A percentile compares a stretch with the other conserved stretches of the same genome.
These are phyloP conservation scores for Condylostylus longicornis DNA, from an alignment of 1,140 invertebrate species.

Conservation along the genomic window DNA sequence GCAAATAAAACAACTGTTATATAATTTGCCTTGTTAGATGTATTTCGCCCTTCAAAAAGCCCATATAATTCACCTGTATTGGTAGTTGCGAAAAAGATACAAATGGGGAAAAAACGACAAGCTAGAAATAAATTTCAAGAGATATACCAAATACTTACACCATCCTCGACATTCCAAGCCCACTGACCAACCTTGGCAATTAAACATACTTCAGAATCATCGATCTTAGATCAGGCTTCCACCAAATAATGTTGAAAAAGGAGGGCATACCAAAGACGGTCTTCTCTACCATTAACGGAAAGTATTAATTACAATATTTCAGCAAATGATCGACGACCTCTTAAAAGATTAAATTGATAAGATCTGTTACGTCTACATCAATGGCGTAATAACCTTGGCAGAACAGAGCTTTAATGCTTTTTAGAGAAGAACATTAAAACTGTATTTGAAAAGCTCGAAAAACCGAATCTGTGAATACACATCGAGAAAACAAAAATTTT, in stretches of 20 bases:
- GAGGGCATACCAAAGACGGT: constrained; percentile 26
- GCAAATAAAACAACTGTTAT: no score
- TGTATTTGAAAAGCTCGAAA: background rate
- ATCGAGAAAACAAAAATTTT: constrained; percentile 4
- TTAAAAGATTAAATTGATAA: constrained; percentile 16
- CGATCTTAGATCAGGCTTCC: constrained; percentile 34
- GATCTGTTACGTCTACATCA: constrained; percentile 23
- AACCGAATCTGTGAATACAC: constrained; percentile 2
- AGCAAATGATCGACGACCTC: constrained; percentile 30
- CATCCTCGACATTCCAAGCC: constrained; percentile 33
- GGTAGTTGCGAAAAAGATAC: background rate
- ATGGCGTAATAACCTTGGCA: constrained; percentile 11
- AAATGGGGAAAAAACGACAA: constrained; percentile 16
- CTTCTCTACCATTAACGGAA: constrained; percentile 26
- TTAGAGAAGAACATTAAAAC: background rate
- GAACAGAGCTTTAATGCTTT: background rate
- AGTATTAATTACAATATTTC: constrained; percentile 33
- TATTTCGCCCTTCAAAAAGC: no score
- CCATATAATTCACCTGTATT: constrained; percentile 1
- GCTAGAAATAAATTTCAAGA: constrained; percentile 20
- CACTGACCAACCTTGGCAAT: constrained; percentile 29
- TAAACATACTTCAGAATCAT: constrained; percentile 30
- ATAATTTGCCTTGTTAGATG: no score
- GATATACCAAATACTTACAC: constrained; percentile 32
- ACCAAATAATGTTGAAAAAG: constrained; percentile 30